These are phyloP conservation scores for Strix uralensis DNA, from an alignment of 2,113 vertebrate species.

Conservation along the genomic window DNA sequence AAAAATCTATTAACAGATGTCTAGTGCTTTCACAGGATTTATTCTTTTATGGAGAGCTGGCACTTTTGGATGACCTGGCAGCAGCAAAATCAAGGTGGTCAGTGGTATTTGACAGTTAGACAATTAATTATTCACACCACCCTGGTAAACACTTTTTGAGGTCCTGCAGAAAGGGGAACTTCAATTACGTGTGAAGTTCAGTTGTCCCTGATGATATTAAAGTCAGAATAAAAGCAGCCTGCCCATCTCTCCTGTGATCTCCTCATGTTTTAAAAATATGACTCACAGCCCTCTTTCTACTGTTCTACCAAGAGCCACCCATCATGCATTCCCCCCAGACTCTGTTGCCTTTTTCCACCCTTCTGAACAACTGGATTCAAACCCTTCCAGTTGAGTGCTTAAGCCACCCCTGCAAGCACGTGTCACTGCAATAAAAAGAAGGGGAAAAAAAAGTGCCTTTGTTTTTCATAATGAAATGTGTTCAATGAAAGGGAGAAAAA, in stretches of 20 bases:
- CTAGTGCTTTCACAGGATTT: conserved; percentile 13
- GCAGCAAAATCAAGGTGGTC: conserved; percentile 32
- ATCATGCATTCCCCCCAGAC: neutral
- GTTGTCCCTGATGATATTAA: neutral
- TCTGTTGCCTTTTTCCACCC: neutral
- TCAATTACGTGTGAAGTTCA: conserved; percentile 21
- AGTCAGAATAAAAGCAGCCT: neutral
- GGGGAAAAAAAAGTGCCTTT: neutral
- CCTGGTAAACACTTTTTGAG: conserved; percentile 4
- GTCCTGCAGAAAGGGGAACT: neutral
- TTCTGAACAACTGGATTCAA: neutral
- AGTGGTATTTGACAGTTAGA: conserved; percentile 35
- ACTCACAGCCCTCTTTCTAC: neutral
- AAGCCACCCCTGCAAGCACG: neutral
- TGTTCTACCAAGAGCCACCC: neutral
- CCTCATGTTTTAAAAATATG: neutral
- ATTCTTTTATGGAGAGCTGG: conserved; percentile 3
- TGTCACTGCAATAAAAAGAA: neutral
- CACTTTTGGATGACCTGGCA: conserved; percentile 41
- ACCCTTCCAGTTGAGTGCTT: neutral
- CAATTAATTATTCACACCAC: conserved; percentile 47
- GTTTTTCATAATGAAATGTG: neutral
- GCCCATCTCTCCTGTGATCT: neutral
- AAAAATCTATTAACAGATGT: conserved; percentile 29
- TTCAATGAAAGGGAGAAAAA: neutral